Evolutionary conservation across 2,888 invertebrate genomes (phyloP).

Genomic region (Drosophila infuscata): DNA sequence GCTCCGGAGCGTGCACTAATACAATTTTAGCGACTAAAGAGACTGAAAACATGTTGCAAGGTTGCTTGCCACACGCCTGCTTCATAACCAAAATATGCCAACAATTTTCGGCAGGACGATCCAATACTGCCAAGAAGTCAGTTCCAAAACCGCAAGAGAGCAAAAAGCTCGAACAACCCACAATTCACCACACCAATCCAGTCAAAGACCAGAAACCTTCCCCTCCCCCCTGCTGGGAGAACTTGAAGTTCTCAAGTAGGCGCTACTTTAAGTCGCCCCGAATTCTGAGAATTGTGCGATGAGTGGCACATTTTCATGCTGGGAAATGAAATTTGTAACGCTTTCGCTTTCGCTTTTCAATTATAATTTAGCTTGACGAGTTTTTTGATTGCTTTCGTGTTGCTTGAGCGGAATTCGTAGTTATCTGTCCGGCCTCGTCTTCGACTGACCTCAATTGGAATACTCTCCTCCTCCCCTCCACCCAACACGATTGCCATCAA

Average conservation of each 20-base stretch:
- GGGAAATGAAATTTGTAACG: conserved; percentile 69
- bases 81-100: conserved; percentile 56
- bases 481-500: background rate
- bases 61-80: conserved; percentile 33
- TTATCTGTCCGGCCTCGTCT: conserved; percentile 49
- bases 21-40: conserved; percentile 47
- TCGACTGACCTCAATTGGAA: conserved; percentile 64
- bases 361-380: conserved; percentile 61
- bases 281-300: conserved; percentile 17
- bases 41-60: conserved; percentile 44
- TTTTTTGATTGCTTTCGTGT: conserved; percentile 68
- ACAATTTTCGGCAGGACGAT: conserved; percentile 42
- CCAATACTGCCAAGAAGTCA: conserved; percentile 26
- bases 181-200: background rate
- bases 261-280: conserved; percentile 33
- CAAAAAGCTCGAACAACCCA: conserved; percentile 20
- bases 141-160: conserved; percentile 35
- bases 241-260: conserved; percentile 21
- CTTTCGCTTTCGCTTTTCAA: conserved; percentile 75
- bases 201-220: background rate
- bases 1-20: conserved; percentile 55
- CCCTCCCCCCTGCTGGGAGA: background rate
- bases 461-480: background rate
- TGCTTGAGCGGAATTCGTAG: conserved; percentile 61
- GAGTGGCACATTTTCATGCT: conserved; percentile 62